Conservation (phyloP, 2,113 vertebrate species). For the Aphyosemion australe region DNA sequence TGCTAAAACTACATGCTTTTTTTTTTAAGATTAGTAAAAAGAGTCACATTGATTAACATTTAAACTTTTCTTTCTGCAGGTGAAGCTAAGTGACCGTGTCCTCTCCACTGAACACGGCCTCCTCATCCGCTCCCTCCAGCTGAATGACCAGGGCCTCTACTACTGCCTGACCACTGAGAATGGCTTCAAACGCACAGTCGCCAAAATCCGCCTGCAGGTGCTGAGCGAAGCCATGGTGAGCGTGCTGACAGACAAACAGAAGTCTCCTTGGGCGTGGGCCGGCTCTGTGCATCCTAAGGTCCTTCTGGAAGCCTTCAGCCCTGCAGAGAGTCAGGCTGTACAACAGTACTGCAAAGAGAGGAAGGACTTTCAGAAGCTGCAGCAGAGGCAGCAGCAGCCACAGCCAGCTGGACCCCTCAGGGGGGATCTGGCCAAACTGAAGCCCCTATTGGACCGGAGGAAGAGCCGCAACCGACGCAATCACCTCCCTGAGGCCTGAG, state of each 20-base stretch:
- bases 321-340: constrained; percentile 89
- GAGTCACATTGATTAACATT: no score
- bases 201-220: constrained; percentile 93
- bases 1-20: no score
- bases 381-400: constrained; percentile 53
- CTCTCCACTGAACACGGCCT: constrained; percentile 91
- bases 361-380: constrained; percentile 81
- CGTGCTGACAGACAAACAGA: constrained; percentile 86
- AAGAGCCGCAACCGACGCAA: constrained; percentile 95
- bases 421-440: constrained; percentile 93
- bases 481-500: constrained; percentile 85
- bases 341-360: constrained; percentile 96
- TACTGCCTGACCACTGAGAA: constrained; percentile 96
- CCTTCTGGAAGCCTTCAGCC: constrained; percentile 86
- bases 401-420: constrained; percentile 69
- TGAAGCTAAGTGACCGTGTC: constrained; percentile 91
- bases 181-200: constrained; percentile 92
- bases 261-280: constrained; percentile 88
- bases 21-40: no score
- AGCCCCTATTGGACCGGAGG: constrained; percentile 90
- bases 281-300: constrained; percentile 87
- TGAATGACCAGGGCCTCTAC: constrained; percentile 90
- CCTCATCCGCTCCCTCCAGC: constrained; percentile 89
- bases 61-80: constrained; percentile 70
- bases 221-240: constrained; percentile 86